Percentiles rank a stretch among this genome's conserved stretches.
phyloP scores from a whole-genome alignment of 2,888 invertebrate genomes.

The Nycteola revayana region DNA sequence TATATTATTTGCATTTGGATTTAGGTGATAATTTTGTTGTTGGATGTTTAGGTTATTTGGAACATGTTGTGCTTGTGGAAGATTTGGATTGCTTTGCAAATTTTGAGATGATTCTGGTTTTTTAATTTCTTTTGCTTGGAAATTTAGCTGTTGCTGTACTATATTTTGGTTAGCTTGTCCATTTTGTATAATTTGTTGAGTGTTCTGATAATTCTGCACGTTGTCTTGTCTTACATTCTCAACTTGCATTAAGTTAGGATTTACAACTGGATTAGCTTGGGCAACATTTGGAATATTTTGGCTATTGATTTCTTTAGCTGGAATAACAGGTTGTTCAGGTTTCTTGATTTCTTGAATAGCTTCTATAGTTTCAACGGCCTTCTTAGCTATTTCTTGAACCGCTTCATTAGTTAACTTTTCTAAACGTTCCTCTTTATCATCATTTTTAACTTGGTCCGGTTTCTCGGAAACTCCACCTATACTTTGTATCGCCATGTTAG shows the following conservation, averaged over 20 bases:
- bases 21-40: neutral
- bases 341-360: slow-evolving; percentile 71
- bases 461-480: slow-evolving; percentile 66
- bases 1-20: neutral
- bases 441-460: slow-evolving; percentile 37
- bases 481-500: slow-evolving; percentile 71
- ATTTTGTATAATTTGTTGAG: too few relatives aligned
- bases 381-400: slow-evolving; percentile 74
- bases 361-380: slow-evolving; percentile 66
- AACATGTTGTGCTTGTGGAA: neutral
- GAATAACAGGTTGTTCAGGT: slow-evolving; percentile 17
- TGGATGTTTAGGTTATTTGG: neutral
- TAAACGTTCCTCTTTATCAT: slow-evolving; percentile 45
- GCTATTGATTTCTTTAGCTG: slow-evolving; percentile 1
- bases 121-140: neutral
- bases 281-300: slow-evolving; percentile 4
- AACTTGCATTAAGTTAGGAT: too few relatives aligned
- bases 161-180: too few relatives aligned
- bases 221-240: too few relatives aligned
- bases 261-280: too few relatives aligned
- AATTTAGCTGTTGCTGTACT: neutral
- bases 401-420: slow-evolving; percentile 59
- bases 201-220: too few relatives aligned
- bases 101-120: neutral
- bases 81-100: neutral